Percentiles rank a stretch among this genome's conserved stretches.
Conservation (phyloP, 2,113 vertebrate species). For the Rattus rattus region DNA sequence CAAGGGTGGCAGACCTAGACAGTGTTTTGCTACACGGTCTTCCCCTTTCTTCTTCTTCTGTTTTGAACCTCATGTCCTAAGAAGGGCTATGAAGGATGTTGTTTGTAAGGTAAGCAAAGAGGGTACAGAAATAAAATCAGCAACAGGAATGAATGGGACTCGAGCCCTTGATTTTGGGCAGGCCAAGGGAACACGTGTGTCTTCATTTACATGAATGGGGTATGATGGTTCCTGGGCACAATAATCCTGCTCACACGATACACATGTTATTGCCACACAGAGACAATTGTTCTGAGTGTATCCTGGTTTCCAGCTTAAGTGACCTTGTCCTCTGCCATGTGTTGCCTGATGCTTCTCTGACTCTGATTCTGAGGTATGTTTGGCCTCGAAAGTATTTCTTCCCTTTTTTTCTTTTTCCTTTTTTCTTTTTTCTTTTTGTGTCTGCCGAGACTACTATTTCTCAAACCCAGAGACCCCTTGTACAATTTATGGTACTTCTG, state of each 20-base stretch:
- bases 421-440: too few species aligned
- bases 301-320: not conserved
- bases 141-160: not conserved
- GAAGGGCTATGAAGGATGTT: not conserved
- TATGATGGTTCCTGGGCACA: not conserved
- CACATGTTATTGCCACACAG: not conserved
- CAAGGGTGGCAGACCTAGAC: not conserved
- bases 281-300: not conserved
- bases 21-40: too few species aligned
- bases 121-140: not conserved
- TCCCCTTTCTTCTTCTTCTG: not conserved
- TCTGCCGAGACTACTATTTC: not conserved
- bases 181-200: too few species aligned
- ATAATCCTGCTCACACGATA: fast-evolving
- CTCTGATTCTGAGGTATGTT: not conserved
- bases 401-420: not conserved
- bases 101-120: not conserved
- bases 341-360: not conserved
- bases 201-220: not conserved
- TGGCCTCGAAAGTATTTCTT: not conserved
- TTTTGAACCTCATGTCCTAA: not conserved
- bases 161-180: fast-evolving
- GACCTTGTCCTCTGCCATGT: not conserved
- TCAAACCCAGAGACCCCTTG: too few species aligned
- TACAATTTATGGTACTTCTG: not conserved